Evolutionary conservation across 2,113 vertebrate species (phyloP), one percentile per base, ranked within the genome.

Genomic region (Hemichromis elongatus): DNA sequence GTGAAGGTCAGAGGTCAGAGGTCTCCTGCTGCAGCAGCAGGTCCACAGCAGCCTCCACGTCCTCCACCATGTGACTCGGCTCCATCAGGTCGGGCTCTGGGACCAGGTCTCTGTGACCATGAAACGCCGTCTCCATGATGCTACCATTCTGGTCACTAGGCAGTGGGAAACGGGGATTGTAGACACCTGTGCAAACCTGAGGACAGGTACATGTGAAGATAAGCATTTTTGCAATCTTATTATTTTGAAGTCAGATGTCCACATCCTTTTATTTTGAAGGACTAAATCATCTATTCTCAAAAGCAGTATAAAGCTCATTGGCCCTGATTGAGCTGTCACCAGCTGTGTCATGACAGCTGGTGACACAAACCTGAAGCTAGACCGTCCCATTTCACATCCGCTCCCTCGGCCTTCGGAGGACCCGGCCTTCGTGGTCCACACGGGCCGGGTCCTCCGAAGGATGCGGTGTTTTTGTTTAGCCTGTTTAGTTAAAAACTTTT

Each of bases 151-250:
- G 10, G 12, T 95, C 85, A 5, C 54, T 42, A 7, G 94, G 92
- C 19, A 90, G 54, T 54, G 92, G 84, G 0, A 73, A 28, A 28
- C 77, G 88, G 3, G 97, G 97, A 81, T 93, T 95, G 82, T 97
- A 98, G 47, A 98, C 96, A 2, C 98, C 98, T 0, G 97, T 98
- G 79, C 97, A 98, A 7, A 98, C 97, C 89, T 95, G 83, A 70
- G 26, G 37, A 78, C 35, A 86, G 35, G 40, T 13, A 63, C 18
- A 84, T 18, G 42, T 18, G 45, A 75, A 75, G 16, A 75, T 30
- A 8, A 75, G 45, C 45, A 5, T 28, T 47, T 47, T 75, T 16
- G 14, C 16, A 30, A 10, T 19, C 24, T 52, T n/a, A 50, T 75
- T 50, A 50, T 47, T 75, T 75, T 52, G 26, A 75, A 75, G 16